These are phyloP conservation scores for Maniola jurtina DNA, from an alignment of 1,140 invertebrate species.

Conservation along the genomic window DNA sequence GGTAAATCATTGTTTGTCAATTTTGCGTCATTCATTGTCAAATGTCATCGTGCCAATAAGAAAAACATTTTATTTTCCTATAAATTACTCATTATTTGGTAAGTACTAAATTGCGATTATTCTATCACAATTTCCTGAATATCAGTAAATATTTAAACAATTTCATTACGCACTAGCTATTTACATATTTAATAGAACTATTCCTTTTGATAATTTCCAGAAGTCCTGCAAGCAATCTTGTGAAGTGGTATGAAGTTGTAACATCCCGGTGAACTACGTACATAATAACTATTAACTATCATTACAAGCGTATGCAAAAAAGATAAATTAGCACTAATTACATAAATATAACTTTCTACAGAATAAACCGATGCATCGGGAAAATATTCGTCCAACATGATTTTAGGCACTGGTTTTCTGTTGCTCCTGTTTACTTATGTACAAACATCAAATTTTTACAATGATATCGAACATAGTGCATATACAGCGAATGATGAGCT, in stretches of 20 bases:
- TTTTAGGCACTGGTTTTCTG: constrained; percentile 21
- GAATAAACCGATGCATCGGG: not conserved
- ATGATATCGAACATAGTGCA: not conserved
- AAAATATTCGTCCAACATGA: constrained; percentile 28
- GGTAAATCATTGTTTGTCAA: no score
- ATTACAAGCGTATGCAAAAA: not conserved
- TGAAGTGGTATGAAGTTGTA: not conserved
- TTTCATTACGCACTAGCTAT: not conserved
- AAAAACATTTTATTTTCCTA: no score
- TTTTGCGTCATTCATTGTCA: no score
- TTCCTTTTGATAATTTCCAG: not conserved
- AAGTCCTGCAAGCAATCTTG: no score
- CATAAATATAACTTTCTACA: not conserved
- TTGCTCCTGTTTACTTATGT: constrained; percentile 34
- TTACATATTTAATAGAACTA: not conserved
- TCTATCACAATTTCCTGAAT: not conserved
- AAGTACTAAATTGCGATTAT: no score
- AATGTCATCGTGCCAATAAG: no score
- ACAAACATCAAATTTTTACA: constrained; percentile 15
- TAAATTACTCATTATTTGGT: no score
- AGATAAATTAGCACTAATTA: not conserved
- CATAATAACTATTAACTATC: not conserved
- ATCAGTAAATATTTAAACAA: not conserved
- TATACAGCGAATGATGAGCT: not conserved
- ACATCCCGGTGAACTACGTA: not conserved